Conservation (phyloP, 2,113 vertebrate genomes). For the Pterophyllum scalare region DNA sequence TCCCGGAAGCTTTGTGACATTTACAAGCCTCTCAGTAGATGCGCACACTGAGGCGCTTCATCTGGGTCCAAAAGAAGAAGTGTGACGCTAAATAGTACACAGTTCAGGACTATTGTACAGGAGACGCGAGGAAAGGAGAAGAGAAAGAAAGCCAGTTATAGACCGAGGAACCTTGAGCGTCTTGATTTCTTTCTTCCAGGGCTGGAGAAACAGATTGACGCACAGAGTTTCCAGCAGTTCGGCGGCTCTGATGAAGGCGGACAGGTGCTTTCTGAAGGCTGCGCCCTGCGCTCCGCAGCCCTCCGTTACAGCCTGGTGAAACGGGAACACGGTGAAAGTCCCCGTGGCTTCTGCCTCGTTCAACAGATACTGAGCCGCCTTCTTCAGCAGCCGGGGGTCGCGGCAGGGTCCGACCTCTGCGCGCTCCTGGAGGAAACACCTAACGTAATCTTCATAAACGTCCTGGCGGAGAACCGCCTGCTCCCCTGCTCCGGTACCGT, state of each 20-base stretch:
- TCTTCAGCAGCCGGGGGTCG: constrained; percentile 28
- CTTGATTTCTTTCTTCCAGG: constrained; percentile 80
- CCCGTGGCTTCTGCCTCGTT: neutral
- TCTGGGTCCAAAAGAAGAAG: too few relatives aligned
- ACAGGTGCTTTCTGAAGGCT: constrained; percentile 42
- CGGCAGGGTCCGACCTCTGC: constrained; percentile 30
- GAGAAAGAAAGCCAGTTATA: neutral
- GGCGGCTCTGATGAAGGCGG: constrained; percentile 53
- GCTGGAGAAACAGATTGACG: constrained; percentile 76
- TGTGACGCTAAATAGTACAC: too few relatives aligned
- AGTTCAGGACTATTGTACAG: too few relatives aligned
- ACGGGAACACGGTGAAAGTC: constrained; percentile 57
- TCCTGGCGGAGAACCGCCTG: constrained; percentile 34
- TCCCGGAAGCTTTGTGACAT: too few relatives aligned
- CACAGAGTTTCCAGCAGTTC: constrained; percentile 78
- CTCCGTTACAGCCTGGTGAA: constrained; percentile 43
- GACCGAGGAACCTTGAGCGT: constrained; percentile 66
- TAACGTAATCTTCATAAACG: constrained; percentile 56
- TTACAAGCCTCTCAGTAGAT: too few relatives aligned
- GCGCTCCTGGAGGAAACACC: constrained; percentile 21
- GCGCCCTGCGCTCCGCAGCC: neutral
- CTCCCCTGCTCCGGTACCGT: constrained; percentile 17
- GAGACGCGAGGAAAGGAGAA: neutral
- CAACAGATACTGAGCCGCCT: constrained; percentile 50
- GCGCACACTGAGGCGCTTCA: too few relatives aligned